These are phyloP conservation scores for Prosapia bicincta DNA, from an alignment of 2,888 invertebrate genomes.

Conservation along the genomic window DNA sequence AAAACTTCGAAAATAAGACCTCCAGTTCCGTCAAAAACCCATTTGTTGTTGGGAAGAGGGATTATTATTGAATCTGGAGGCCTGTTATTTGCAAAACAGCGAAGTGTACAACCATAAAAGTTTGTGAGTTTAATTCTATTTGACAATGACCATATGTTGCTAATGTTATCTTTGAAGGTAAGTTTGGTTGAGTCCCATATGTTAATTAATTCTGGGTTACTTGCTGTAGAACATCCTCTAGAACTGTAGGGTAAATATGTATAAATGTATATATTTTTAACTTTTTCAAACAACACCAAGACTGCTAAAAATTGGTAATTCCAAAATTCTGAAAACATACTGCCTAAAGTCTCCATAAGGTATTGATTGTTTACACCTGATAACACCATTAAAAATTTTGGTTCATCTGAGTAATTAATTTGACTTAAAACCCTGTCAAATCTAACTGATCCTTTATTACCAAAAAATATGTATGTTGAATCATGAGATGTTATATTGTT, in stretches of 20 bases:
- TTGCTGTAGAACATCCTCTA: constrained; percentile 1
- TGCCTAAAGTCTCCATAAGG: not conserved
- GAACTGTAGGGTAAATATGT: constrained; percentile 9
- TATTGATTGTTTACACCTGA: not conserved
- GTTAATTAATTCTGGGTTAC: not conserved
- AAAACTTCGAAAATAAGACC: constrained; percentile 3
- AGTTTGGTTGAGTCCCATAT: not conserved
- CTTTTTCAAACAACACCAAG: not conserved
- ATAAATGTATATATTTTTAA: not conserved
- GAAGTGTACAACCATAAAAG: constrained; percentile 1
- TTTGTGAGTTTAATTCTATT: constrained; percentile 2
- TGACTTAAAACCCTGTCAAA: not conserved
- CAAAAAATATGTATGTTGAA: not conserved
- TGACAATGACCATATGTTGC: not conserved
- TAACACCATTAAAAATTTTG: not conserved
- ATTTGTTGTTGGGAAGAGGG: not conserved
- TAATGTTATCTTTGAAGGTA: not conserved
- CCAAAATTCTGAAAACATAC: constrained; percentile 5
- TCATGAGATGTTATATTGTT: not conserved
- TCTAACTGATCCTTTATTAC: not conserved
- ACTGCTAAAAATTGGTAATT: not conserved
- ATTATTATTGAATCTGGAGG: constrained; percentile 18
- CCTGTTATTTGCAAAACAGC: constrained; percentile 6
- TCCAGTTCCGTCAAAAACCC: constrained; percentile 3
- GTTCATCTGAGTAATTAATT: not conserved